Conservation (phyloP, 1,140 invertebrate species). For the Stratiolaelaps scimitus region DNA sequence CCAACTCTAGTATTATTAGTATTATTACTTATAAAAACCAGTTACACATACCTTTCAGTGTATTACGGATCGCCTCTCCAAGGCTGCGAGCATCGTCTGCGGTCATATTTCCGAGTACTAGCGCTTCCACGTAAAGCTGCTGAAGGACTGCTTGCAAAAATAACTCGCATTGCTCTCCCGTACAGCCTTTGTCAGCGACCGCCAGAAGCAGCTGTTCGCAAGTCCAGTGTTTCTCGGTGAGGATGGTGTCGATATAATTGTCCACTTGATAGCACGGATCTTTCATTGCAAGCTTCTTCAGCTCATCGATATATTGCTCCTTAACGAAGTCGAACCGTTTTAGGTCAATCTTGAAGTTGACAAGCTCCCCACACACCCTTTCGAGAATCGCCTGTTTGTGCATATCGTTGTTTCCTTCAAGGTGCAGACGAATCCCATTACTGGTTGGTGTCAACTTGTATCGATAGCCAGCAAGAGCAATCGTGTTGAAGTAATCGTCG, state of each 20-base stretch:
- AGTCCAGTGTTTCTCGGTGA: slow-evolving; percentile 73
- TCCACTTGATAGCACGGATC: slow-evolving; percentile 83
- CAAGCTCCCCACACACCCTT: slow-evolving; percentile 71
- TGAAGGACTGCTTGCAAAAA: too few relatives aligned
- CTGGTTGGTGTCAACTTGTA: slow-evolving; percentile 67
- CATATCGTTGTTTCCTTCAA: slow-evolving; percentile 80
- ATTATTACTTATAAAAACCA: too few relatives aligned
- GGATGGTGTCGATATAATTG: slow-evolving; percentile 68
- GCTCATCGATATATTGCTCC: slow-evolving; percentile 60
- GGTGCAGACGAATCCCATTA: slow-evolving; percentile 64
- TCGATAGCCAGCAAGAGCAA: slow-evolving; percentile 70
- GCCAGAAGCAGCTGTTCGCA: slow-evolving; percentile 72
- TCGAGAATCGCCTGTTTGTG: slow-evolving; percentile 73
- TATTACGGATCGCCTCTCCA: slow-evolving; percentile 30
- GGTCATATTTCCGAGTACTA: slow-evolving; percentile 70
- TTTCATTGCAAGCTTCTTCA: slow-evolving; percentile 60
- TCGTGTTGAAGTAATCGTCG: slow-evolving; percentile 81
- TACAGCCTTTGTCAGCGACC: slow-evolving; percentile 60
- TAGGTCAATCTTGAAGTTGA: slow-evolving; percentile 63
- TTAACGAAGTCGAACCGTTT: slow-evolving; percentile 79
- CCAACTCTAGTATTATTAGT: too few relatives aligned
- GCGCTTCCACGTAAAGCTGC: too few relatives aligned
- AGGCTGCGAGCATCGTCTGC: slow-evolving; percentile 43
- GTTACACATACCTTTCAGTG: slow-evolving; percentile 31
- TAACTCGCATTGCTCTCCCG: slow-evolving; percentile 61